A percentile compares a stretch with the other conserved stretches of the same genome.
These are phyloP conservation scores for Tromatobia lineatoria DNA, from an alignment of 2,888 invertebrate species.

Conservation along the genomic window DNA sequence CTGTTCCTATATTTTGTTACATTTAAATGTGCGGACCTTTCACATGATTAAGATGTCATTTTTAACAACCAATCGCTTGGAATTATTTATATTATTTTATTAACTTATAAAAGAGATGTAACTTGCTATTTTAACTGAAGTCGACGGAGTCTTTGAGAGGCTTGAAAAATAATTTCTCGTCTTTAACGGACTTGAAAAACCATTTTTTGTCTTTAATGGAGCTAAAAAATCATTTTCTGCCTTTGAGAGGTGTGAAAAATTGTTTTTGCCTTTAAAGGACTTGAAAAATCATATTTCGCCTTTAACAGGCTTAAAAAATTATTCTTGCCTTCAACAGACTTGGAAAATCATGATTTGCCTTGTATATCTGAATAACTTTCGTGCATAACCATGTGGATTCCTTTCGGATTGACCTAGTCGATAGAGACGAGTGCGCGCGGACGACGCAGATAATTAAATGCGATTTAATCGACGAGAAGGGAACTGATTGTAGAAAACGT, in stretches of 20 bases:
- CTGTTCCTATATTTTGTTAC: neutral
- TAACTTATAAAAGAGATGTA: neutral
- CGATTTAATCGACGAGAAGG: slow-evolving; percentile 25
- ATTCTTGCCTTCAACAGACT: neutral
- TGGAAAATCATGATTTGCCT: neutral
- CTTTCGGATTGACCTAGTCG: neutral
- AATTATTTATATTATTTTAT: neutral
- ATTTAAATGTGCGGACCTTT: neutral
- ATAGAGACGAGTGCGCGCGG: slow-evolving; percentile 6
- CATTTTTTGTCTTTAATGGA: neutral
- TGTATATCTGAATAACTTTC: neutral
- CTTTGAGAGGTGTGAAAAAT: too few relatives aligned
- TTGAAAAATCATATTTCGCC: neutral
- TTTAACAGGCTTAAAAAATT: neutral
- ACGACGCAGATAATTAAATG: slow-evolving; percentile 32
- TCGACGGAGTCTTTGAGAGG: neutral
- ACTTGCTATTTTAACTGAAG: too few relatives aligned
- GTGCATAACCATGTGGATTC: neutral
- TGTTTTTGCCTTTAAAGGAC: too few relatives aligned
- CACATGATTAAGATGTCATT: too few relatives aligned
- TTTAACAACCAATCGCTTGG: neutral
- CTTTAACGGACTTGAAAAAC: neutral
- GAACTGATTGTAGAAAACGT: slow-evolving; percentile 24
- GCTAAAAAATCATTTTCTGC: neutral
- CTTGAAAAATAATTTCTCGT: neutral